Percentiles rank a stretch among this genome's conserved stretches.
These are phyloP conservation scores for Nymphalis io DNA, from an alignment of 1,140 invertebrate genomes.

Conservation along the genomic window DNA sequence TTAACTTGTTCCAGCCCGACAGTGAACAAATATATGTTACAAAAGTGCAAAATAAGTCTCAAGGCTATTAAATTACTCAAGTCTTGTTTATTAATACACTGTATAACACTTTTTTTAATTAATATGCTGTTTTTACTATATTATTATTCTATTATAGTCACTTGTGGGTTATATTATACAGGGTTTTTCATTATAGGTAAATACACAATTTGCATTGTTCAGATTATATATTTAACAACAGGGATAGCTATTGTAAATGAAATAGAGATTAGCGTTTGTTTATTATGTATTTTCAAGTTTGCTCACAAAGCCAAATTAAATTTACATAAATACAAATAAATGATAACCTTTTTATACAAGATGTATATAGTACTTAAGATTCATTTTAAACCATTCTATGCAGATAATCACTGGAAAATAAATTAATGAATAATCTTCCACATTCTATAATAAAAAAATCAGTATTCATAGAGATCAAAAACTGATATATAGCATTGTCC, in stretches of 20 bases:
- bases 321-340: conserved; percentile 78
- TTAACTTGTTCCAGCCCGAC: conserved; percentile 25
- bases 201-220: background rate
- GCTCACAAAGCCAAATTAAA: conserved; percentile 79
- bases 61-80: conserved; percentile 11
- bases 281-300: conserved; percentile 78
- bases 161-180: no score
- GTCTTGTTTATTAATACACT: background rate
- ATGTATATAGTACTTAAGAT: conserved; percentile 73
- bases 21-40: conserved; percentile 5
- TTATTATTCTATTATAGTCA: background rate
- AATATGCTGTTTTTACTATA: background rate
- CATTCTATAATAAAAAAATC: conserved; percentile 57
- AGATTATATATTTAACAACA: conserved; percentile 2
- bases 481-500: conserved; percentile 55
- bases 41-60: conserved; percentile 18
- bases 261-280: conserved; percentile 76
- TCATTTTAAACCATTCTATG: conserved; percentile 58
- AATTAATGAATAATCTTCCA: conserved; percentile 56
- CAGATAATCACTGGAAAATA: conserved; percentile 61
- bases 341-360: conserved; percentile 76
- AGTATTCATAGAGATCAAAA: conserved; percentile 73
- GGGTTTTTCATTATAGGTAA: background rate
- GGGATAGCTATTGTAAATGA: conserved; percentile 54
- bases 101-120: background rate